Evolutionary conservation across 2,113 vertebrate genomes (phyloP), one percentile per base, ranked within the genome.

Genomic region (Sterrhoptilus dennistouni): DNA sequence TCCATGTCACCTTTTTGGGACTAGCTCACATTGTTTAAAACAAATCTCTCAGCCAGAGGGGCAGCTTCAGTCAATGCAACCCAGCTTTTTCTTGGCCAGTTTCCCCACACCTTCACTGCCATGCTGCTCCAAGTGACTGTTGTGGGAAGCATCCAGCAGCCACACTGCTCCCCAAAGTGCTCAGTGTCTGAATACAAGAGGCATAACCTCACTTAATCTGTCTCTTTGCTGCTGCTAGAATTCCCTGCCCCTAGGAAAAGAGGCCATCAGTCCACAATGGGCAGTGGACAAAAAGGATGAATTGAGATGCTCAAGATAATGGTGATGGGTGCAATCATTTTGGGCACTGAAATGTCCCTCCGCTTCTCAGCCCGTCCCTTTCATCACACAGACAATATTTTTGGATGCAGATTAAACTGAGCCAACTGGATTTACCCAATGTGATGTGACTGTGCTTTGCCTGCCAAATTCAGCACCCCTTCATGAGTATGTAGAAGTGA

Each of bases 401-500:
- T 80, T 65, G 31, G 56, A 93, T 92, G 75, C 79, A 95, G 90
- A 94, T 94, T 90, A 83, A 95, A 93, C 92, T 19, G 16, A 95
- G 94, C 75, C 79, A 92, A 89, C 76, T 80, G 83, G 83, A 94
- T 95, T 89, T 95, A 92, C 59, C 83, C 81, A 96, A 92, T 4
- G 10, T 77, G 79, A 74, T 86, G 70, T 78, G 80, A 54, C 78
- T 72, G 61, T 83, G 71, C 38, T 95, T 96, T 96, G 94, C 71
- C 90, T 94, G 95, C 71, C 90, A 97, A 93, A 95, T 92, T 93
- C 76, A 81, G 71, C 68, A 81, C 38, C 79, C 59, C 38, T 80
- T 94, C 75, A 65, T 65, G 63, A 88, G 50, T 49, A 74, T 53
- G 40, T 42, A 90, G 9, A 40, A 87, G 42, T 63, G 65, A 95